Conservation (phyloP, 2,113 vertebrate genomes). For the Motacilla alba region DNA sequence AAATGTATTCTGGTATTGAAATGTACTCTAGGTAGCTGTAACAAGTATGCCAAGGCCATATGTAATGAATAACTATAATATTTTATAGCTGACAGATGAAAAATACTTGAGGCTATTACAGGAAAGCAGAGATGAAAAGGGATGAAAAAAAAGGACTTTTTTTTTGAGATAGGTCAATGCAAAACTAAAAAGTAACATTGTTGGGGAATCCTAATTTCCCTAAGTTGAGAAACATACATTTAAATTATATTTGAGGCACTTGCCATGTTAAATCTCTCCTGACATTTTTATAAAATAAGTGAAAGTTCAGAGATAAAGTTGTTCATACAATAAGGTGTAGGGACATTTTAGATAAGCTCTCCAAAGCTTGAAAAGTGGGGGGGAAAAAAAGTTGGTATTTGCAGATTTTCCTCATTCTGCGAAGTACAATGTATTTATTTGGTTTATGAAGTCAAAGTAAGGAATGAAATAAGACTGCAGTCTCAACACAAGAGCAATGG, state of each 20-base stretch:
- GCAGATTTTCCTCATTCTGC: background rate
- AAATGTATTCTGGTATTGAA: constrained; percentile 40
- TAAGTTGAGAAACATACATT: background rate
- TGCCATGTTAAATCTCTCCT: background rate
- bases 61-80: background rate
- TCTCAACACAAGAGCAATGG: background rate
- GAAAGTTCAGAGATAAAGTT: background rate
- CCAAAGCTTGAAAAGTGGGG: background rate
- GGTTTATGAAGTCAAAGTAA: background rate
- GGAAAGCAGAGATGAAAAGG: background rate
- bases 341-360: background rate
- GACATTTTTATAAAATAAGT: background rate
- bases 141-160: background rate
- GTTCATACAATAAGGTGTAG: background rate
- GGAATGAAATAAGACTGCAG: background rate
- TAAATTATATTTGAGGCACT: background rate
- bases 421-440: background rate
- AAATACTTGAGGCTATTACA: background rate
- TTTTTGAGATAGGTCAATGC: background rate
- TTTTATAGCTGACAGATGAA: constrained; percentile 23
- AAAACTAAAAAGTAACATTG: background rate
- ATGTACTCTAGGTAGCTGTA: constrained; percentile 15
- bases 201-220: background rate
- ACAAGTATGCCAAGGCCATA: background rate
- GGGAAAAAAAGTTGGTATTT: background rate